Conservation (phyloP, 2,888 invertebrate genomes). For the Diarsia rubi region DNA sequence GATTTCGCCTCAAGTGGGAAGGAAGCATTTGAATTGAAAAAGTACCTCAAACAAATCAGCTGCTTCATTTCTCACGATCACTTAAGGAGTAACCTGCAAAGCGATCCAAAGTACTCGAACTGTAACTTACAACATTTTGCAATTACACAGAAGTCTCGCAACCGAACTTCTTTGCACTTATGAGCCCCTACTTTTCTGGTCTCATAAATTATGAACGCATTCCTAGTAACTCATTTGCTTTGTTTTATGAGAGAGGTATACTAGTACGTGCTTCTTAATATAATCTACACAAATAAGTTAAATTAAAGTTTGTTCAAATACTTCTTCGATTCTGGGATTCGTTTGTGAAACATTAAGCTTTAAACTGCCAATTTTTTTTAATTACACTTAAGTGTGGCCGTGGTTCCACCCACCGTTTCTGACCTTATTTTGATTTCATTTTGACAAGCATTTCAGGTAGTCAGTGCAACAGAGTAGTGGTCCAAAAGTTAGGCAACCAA, state of each 20-base stretch:
- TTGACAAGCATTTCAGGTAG: no score
- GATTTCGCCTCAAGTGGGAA: background rate
- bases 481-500: no score
- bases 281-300: background rate
- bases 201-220: constrained; percentile 41
- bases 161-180: constrained; percentile 27
- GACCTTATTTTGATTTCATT: no score
- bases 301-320: no score
- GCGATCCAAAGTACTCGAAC: constrained; percentile 30
- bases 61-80: constrained; percentile 39
- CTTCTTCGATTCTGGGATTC: no score
- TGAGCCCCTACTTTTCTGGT: constrained; percentile 17
- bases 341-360: no score
- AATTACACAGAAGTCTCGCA: constrained; percentile 23
- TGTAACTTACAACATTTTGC: constrained; percentile 32
- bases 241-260: background rate
- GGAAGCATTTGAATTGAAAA: constrained; percentile 7
- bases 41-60: constrained; percentile 22
- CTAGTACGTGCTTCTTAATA: background rate
- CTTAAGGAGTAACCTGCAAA: constrained; percentile 33
- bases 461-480: no score
- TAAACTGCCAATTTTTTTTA: no score
- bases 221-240: background rate
- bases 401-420: no score
- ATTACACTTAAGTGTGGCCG: no score